A percentile compares a stretch with the other conserved stretches of the same genome.
Evolutionary conservation across 2,797 vertebrate species (phyloP).

Genomic region (Sylvilagus floridanus): DNA sequence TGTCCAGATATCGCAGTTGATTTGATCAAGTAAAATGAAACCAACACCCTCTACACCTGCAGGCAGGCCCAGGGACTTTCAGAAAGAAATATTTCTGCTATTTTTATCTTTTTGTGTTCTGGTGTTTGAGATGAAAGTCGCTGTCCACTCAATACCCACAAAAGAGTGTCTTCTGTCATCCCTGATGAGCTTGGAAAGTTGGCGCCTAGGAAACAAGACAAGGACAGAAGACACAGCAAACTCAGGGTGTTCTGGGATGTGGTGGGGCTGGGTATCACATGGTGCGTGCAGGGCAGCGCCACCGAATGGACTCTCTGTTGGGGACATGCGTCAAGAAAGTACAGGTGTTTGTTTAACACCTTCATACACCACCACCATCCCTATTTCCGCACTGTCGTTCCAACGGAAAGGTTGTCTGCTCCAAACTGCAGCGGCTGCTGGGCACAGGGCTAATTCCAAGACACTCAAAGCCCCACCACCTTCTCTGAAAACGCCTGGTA

Average conservation of each 20-base stretch:
- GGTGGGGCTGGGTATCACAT: fast-evolving
- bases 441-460: neutral
- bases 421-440: neutral
- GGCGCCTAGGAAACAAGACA: neutral
- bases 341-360: neutral
- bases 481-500: neutral
- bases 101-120: constrained; percentile 76
- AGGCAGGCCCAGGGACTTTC: constrained; percentile 79
- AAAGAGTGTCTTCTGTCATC: constrained; percentile 33
- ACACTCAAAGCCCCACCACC: fast-evolving
- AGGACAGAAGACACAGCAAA: neutral
- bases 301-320: neutral
- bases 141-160: constrained; percentile 60
- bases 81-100: constrained; percentile 60
- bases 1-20: constrained; percentile 78
- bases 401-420: neutral
- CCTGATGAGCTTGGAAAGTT: neutral
- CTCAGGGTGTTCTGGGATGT: neutral
- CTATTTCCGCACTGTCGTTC: neutral
- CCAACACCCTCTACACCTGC: constrained; percentile 76
- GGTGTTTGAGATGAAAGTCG: constrained; percentile 76
- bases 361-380: fast-evolving
- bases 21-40: constrained; percentile 85
- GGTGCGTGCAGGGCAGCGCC: fast-evolving
- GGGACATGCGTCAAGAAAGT: neutral